phyloP scores from a whole-genome alignment of 2,113 vertebrate species.

The Corapipo altera region DNA sequence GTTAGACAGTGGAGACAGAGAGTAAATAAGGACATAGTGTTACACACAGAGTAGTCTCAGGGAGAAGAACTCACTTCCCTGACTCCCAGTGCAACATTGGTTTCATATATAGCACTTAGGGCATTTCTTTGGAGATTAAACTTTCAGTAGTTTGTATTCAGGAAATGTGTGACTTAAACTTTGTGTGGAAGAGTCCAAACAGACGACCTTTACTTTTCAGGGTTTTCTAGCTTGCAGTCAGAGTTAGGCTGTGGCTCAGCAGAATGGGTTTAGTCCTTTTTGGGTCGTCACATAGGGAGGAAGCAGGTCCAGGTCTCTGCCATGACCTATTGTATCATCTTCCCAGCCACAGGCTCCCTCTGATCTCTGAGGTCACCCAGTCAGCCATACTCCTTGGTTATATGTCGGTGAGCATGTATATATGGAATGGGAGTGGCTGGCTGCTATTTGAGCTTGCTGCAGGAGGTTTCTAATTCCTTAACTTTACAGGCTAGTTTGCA shows the following conservation, averaged over 20 bases:
- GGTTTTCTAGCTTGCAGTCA: background rate
- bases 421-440: background rate
- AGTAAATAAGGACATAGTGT: background rate
- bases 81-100: background rate
- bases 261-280: background rate
- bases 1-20: background rate
- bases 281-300: rapidly evolving
- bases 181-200: background rate
- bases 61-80: background rate
- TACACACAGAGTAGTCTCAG: background rate
- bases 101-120: background rate
- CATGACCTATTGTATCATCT: too few relatives aligned
- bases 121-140: background rate
- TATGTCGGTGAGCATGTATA: background rate
- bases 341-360: background rate
- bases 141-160: background rate
- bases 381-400: background rate
- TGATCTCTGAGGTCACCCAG: rapidly evolving
- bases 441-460: background rate
- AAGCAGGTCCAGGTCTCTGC: background rate
- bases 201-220: background rate
- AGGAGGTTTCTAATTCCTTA: background rate
- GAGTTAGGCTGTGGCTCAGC: too few relatives aligned
- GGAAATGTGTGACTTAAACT: background rate
- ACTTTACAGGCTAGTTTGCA: background rate